Conservation (phyloP, 64 coral and sea anemone species). For the Actinia tenebrosa region DNA sequence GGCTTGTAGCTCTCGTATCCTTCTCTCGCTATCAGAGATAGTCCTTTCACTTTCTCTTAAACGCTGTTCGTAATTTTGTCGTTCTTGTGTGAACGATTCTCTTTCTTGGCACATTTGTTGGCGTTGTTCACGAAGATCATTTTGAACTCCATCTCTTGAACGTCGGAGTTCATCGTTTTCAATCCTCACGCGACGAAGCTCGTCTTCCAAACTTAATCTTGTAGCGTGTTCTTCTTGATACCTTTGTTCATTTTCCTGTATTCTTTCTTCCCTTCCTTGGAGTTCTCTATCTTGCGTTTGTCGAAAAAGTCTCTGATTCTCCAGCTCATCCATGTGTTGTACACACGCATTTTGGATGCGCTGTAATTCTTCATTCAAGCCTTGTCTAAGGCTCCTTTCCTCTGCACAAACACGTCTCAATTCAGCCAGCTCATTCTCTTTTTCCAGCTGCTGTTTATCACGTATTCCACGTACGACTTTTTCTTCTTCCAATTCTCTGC, state of each 20-base stretch:
- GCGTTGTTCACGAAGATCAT: constrained; percentile 44
- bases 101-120: constrained; percentile 30
- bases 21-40: constrained; percentile 35
- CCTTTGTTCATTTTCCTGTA: constrained; percentile 46
- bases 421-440: constrained; percentile 43
- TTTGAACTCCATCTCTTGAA: constrained; percentile 15
- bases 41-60: constrained; percentile 47
- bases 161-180: constrained; percentile 40
- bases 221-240: constrained; percentile 55
- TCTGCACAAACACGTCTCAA: constrained; percentile 37
- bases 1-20: constrained; percentile 50
- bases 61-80: constrained; percentile 49
- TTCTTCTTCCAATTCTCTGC: constrained; percentile 63
- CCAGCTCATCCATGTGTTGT: constrained; percentile 61
- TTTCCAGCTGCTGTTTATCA: constrained; percentile 66
- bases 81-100: constrained; percentile 33
- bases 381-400: constrained; percentile 31
- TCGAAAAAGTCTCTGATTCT: constrained; percentile 70
- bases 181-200: constrained; percentile 37
- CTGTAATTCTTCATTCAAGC: constrained; percentile 47
- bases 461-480: constrained; percentile 38
- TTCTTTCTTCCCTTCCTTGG: constrained; percentile 40
- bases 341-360: constrained; percentile 41
- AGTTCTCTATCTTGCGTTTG: constrained; percentile 49
- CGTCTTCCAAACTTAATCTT: constrained; percentile 51